These are phyloP conservation scores for Stenolophus ochropezus DNA, from an alignment of 2,888 invertebrate species.

Conservation along the genomic window DNA sequence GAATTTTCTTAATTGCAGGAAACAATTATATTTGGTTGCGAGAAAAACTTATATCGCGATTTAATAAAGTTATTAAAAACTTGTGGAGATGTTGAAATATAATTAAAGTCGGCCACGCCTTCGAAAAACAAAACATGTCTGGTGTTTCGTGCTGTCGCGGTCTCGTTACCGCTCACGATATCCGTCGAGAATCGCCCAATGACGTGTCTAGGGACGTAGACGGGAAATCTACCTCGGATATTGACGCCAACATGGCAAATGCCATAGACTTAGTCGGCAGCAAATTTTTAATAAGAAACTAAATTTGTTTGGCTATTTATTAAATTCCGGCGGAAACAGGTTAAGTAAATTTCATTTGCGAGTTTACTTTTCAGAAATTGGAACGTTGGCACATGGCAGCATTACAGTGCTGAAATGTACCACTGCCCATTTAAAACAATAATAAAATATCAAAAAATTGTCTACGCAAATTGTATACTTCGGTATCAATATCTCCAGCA, in stretches of 20 bases:
- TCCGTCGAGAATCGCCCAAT: constrained; percentile 24
- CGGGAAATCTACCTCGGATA: background rate
- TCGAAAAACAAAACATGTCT: constrained; percentile 49
- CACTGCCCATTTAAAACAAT: too few relatives aligned
- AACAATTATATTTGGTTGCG: constrained; percentile 49
- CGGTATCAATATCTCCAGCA: too few relatives aligned
- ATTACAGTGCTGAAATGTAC: too few relatives aligned
- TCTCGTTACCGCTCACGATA: constrained; percentile 50
- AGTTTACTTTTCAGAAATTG: too few relatives aligned
- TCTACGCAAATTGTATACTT: too few relatives aligned
- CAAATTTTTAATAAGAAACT: too few relatives aligned
- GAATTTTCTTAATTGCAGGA: constrained; percentile 47
- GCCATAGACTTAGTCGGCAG: too few relatives aligned
- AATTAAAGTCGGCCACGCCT: constrained; percentile 49
- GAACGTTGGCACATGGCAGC: too few relatives aligned
- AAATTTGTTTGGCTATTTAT: too few relatives aligned
- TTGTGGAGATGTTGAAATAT: constrained; percentile 53
- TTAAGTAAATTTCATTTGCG: too few relatives aligned
- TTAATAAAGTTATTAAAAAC: constrained; percentile 53
- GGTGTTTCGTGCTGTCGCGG: constrained; percentile 51
- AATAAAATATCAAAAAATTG: too few relatives aligned
- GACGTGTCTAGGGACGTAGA: background rate
- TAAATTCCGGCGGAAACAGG: too few relatives aligned
- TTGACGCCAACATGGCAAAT: constrained; percentile 13
- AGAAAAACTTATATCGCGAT: constrained; percentile 48